Evolutionary conservation across 2,888 invertebrate genomes (phyloP).

Genomic region (Agrilus biguttatus): DNA sequence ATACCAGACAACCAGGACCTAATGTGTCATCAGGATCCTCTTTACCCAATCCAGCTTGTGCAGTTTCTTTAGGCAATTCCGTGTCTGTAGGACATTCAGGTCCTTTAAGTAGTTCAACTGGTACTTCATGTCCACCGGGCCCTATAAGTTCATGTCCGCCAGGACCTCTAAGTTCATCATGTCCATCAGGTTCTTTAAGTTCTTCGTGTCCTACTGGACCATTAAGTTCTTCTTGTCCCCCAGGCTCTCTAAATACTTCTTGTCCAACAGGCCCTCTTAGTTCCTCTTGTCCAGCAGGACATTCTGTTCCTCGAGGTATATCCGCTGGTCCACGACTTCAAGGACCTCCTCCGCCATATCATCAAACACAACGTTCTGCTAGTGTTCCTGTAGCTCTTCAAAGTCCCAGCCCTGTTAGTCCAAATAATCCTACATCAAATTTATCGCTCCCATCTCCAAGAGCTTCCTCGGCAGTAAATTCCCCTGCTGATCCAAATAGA

Average conservation of each 20-base stretch:
- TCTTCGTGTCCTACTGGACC: slow-evolving; percentile 15
- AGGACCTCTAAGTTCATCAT: slow-evolving; percentile 14
- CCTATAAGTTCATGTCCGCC: slow-evolving; percentile 12
- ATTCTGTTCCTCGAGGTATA: slow-evolving; percentile 23
- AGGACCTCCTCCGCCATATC: slow-evolving; percentile 67
- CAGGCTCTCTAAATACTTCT: slow-evolving; percentile 11
- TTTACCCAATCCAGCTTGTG: slow-evolving; percentile 21
- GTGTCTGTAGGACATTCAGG: slow-evolving; percentile 7
- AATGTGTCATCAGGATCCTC: slow-evolving; percentile 12
- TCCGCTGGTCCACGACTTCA: slow-evolving; percentile 38
- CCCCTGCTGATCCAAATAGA: slow-evolving; percentile 48
- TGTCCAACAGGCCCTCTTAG: slow-evolving; percentile 14
- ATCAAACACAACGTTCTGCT: slow-evolving; percentile 57
- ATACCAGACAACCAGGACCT: slow-evolving; percentile 8
- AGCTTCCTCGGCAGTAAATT: slow-evolving; percentile 52
- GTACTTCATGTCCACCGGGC: slow-evolving; percentile 12
- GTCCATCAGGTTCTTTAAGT: slow-evolving; percentile 11
- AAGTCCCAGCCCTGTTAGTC: slow-evolving; percentile 58
- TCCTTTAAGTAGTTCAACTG: slow-evolving; percentile 7
- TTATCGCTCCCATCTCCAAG: slow-evolving; percentile 61
- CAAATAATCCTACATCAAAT: slow-evolving; percentile 56
- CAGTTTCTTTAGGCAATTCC: slow-evolving; percentile 11
- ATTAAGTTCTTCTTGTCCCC: slow-evolving; percentile 12
- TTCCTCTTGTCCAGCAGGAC: slow-evolving; percentile 21
- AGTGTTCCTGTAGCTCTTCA: slow-evolving; percentile 61